A percentile compares a stretch with the other conserved stretches of the same genome.
Evolutionary conservation across 2,113 vertebrate genomes (phyloP).

Genomic region (Tylochromis polylepis): DNA sequence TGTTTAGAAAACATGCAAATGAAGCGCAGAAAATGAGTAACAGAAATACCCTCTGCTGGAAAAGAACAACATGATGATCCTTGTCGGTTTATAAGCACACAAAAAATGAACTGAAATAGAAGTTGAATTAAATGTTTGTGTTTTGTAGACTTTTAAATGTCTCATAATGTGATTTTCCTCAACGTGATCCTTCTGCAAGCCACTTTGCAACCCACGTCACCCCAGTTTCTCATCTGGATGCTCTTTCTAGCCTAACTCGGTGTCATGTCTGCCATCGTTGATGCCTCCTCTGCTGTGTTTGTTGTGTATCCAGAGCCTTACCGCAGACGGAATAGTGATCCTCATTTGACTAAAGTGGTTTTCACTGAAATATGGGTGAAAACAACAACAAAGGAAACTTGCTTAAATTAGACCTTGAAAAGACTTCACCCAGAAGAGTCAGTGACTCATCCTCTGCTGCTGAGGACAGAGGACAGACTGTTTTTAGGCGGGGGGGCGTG

Average conservation of each 20-base stretch:
- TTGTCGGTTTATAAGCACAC: neutral
- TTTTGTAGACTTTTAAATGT: neutral
- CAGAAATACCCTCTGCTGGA: neutral
- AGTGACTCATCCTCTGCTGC: neutral
- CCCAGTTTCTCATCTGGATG: neutral
- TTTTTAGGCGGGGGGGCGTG: neutral
- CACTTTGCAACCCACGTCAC: neutral
- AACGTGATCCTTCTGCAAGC: neutral
- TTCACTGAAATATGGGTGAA: neutral
- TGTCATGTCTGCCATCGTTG: neutral
- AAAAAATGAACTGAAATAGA: neutral
- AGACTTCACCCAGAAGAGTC: neutral
- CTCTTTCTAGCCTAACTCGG: neutral
- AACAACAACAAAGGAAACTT: neutral
- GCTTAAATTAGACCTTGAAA: neutral
- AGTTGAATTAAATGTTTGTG: neutral
- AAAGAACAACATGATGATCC: neutral
- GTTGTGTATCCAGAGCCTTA: neutral
- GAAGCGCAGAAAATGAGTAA: neutral
- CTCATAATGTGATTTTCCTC: neutral
- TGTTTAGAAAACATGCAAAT: constrained; percentile 33
- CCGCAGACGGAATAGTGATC: neutral
- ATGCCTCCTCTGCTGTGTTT: neutral
- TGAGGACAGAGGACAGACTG: neutral
- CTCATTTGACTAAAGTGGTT: neutral